A percentile compares a stretch with the other conserved stretches of the same genome.
Conservation (phyloP, 2,797 vertebrate genomes). For the Alca torda region DNA sequence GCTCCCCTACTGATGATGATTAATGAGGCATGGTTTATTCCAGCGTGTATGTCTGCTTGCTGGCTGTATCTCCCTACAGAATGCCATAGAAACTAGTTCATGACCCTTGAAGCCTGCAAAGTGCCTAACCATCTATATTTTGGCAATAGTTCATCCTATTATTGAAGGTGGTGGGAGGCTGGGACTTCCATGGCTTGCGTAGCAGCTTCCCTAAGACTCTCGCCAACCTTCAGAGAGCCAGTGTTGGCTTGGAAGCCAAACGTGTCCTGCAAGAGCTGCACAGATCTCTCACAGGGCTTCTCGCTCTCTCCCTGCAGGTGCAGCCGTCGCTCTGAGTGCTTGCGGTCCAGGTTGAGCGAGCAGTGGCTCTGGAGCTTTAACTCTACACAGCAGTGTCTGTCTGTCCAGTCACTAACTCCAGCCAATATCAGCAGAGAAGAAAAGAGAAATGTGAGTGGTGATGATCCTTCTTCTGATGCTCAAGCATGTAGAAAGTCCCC, state of each 20-base stretch:
- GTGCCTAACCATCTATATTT: background rate
- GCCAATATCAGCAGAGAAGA: conserved; percentile 92
- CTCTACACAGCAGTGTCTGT: conserved; percentile 85
- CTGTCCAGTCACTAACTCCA: conserved; percentile 82
- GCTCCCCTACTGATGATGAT: background rate
- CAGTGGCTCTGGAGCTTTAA: conserved; percentile 97
- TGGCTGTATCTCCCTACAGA: background rate
- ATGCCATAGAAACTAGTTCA: background rate
- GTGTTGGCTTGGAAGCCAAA: background rate
- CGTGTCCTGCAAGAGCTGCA: background rate
- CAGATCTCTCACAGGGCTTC: background rate
- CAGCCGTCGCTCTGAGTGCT: conserved; percentile 83
- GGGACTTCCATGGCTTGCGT: background rate
- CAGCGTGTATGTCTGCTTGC: background rate
- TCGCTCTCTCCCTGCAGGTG: conserved; percentile 79
- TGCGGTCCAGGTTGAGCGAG: conserved; percentile 78
- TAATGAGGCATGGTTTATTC: background rate
- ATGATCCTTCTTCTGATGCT: background rate
- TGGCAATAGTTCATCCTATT: background rate
- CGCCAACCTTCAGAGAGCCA: background rate
- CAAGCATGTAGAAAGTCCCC: background rate
- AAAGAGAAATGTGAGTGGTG: conserved; percentile 82
- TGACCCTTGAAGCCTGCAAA: background rate
- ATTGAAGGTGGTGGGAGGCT: background rate
- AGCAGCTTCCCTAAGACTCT: background rate